Percentiles rank a stretch among this genome's conserved stretches.
phyloP scores from a whole-genome alignment of 2,113 vertebrate species.

The Gavia stellata region DNA sequence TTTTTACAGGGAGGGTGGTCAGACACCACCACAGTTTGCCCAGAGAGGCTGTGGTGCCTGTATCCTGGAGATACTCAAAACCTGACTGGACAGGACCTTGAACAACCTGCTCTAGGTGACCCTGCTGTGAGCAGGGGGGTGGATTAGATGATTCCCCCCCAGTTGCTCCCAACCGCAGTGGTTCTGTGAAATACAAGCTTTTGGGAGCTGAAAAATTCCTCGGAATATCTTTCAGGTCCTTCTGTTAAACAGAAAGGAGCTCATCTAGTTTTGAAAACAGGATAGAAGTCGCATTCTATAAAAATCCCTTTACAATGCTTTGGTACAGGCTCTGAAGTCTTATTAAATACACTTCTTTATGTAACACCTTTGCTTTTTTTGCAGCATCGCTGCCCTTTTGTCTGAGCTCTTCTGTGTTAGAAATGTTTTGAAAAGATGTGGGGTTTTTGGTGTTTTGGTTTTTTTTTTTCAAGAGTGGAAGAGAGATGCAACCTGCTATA shows the following conservation, averaged over 20 bases:
- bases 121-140: not conserved
- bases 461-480: not conserved
- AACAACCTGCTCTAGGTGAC: not conserved
- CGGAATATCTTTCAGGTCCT: not conserved
- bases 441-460: not conserved
- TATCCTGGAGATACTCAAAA: not conserved
- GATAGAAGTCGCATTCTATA: not conserved
- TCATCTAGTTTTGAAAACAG: slow-evolving; percentile 34
- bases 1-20: not conserved
- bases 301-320: not conserved
- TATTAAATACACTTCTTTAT: slow-evolving; percentile 4
- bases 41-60: not conserved
- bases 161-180: not conserved
- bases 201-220: not conserved
- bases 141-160: not conserved
- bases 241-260: not conserved
- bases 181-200: not conserved
- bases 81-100: not conserved
- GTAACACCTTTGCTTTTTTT: not conserved
- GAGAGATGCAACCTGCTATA: not conserved
- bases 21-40: accelerated
- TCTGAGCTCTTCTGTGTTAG: not conserved
- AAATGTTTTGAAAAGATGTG: slow-evolving; percentile 12
- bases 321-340: not conserved
- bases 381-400: not conserved